Evolutionary conservation across 1,140 invertebrate genomes (phyloP).

Genomic region (Zophobas atratus): DNA sequence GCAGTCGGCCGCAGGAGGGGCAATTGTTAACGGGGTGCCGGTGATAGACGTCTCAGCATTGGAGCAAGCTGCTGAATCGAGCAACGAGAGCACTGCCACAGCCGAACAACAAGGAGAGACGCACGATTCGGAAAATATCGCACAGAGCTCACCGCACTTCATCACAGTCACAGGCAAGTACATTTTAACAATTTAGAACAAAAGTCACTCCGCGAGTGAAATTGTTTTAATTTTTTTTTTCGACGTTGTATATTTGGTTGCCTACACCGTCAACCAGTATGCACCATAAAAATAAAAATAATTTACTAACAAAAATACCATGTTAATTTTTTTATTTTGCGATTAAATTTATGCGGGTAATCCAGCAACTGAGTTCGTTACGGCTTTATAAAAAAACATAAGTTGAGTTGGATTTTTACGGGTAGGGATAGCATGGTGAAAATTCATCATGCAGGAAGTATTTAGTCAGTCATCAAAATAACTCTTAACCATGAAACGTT

Average conservation of each 20-base stretch:
- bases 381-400: no score
- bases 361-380: no score
- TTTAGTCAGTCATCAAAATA: no score
- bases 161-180: constrained; percentile 67
- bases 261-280: neutral
- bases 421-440: no score
- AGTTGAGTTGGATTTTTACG: no score
- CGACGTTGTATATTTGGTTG: constrained; percentile 6
- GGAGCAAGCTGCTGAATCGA: constrained; percentile 66
- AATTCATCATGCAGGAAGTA: no score
- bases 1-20: constrained; percentile 55
- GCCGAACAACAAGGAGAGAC: constrained; percentile 62
- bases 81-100: constrained; percentile 66
- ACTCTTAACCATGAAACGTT: no score
- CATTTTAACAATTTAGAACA: neutral
- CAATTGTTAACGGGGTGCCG: constrained; percentile 66
- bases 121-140: constrained; percentile 64
- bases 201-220: neutral
- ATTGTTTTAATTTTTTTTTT: constrained; percentile 1
- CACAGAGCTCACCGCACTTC: constrained; percentile 65
- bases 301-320: no score
- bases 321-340: no score
- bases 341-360: no score
- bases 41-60: constrained; percentile 66
- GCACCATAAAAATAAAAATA: no score